Conservation (phyloP, 2,888 invertebrate species). For the Agelastica alni region DNA sequence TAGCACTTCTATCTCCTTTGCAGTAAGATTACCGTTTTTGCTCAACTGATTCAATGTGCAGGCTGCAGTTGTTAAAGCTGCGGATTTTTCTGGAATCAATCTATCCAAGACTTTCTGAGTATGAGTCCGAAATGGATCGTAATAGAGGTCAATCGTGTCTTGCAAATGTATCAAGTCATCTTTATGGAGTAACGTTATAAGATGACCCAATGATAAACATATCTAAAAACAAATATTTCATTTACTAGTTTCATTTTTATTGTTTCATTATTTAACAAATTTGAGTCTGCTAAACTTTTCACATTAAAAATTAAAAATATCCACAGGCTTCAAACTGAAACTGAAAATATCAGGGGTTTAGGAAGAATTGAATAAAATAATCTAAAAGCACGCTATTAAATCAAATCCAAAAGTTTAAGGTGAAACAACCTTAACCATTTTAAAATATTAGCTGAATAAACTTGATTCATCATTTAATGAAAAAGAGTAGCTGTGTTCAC, state of each 20-base stretch:
- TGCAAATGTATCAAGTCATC: constrained; percentile 64
- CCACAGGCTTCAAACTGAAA: too few species aligned
- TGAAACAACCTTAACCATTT: too few species aligned
- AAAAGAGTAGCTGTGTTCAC: too few species aligned
- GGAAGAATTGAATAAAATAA: neutral
- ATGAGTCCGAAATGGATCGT: constrained; percentile 52
- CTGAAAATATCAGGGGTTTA: neutral
- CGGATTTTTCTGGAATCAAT: constrained; percentile 56
- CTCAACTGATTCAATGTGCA: constrained; percentile 24
- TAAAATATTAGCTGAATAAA: too few species aligned
- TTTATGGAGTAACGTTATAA: constrained; percentile 63
- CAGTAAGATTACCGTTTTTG: constrained; percentile 8
- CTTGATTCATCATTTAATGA: too few species aligned
- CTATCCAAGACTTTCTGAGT: constrained; percentile 53
- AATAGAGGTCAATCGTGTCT: constrained; percentile 59
- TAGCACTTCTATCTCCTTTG: constrained; percentile 21
- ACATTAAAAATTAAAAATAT: too few species aligned
- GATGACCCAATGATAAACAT: constrained; percentile 74
- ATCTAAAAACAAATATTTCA: constrained; percentile 65
- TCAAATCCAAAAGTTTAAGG: too few species aligned
- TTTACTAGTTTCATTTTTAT: too few species aligned
- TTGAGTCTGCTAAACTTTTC: too few species aligned
- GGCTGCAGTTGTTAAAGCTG: constrained; percentile 47
- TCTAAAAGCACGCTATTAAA: too few species aligned
- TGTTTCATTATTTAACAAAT: too few species aligned